These are phyloP conservation scores for Stenodema calcarata DNA, from an alignment of 2,888 invertebrate genomes.

Conservation along the genomic window DNA sequence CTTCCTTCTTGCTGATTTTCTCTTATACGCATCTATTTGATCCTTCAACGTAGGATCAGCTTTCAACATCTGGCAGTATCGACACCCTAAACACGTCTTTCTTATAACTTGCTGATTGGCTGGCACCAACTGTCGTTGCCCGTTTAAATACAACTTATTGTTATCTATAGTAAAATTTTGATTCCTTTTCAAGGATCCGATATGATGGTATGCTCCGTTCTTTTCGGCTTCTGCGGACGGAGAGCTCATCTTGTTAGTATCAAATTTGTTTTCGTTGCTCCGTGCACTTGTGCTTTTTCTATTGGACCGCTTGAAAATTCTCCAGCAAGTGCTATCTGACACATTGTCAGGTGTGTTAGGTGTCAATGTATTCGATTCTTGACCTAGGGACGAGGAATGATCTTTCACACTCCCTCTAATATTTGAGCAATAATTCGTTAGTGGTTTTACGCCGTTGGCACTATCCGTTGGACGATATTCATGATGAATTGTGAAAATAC, in stretches of 20 bases:
- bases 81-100: conserved; percentile 55
- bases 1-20: conserved; percentile 54
- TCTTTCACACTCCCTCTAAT: conserved; percentile 15
- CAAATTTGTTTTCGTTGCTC: conserved; percentile 26
- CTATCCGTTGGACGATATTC: conserved; percentile 36
- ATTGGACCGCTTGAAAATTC: not conserved
- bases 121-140: conserved; percentile 39
- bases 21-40: conserved; percentile 54
- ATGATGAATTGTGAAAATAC: conserved; percentile 51
- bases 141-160: conserved; percentile 33
- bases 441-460: conserved; percentile 37
- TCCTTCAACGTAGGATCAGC: conserved; percentile 54
- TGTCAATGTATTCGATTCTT: not conserved
- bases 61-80: conserved; percentile 55
- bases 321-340: not conserved
- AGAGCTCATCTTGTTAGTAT: not conserved
- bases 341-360: not conserved
- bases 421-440: conserved; percentile 47
- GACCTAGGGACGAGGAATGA: not conserved
- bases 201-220: conserved; percentile 36
- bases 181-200: conserved; percentile 48
- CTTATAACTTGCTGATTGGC: conserved; percentile 50
- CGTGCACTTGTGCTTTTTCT: not conserved
- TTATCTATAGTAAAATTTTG: conserved; percentile 50
- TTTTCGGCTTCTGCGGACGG: conserved; percentile 30